These are phyloP conservation scores for Ischnus inquisitorius DNA, from an alignment of 2,888 invertebrate species.

Conservation along the genomic window DNA sequence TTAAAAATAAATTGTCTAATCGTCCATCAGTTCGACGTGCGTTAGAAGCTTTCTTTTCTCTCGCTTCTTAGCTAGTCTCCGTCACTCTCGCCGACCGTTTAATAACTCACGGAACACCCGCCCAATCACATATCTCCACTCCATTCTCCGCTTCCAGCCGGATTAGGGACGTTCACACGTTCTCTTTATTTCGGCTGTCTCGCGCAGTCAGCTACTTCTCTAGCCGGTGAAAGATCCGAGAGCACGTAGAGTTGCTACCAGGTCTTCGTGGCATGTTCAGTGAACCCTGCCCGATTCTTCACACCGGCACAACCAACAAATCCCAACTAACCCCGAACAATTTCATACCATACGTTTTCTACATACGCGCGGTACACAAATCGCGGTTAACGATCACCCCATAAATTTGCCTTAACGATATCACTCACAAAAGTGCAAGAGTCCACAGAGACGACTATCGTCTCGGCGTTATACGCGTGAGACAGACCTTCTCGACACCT, in stretches of 20 bases:
- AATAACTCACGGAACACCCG: neutral
- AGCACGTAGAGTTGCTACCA: neutral
- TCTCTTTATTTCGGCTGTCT: conserved; percentile 45
- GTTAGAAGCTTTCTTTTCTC: neutral
- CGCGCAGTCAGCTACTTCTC: conserved; percentile 3
- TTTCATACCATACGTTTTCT: conserved; percentile 36
- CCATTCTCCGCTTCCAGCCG: conserved; percentile 27
- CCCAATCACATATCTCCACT: conserved; percentile 32
- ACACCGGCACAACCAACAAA: conserved; percentile 22
- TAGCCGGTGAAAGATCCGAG: conserved; percentile 11
- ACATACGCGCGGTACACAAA: conserved; percentile 28
- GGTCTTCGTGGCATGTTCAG: conserved; percentile 34
- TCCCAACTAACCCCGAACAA: conserved; percentile 45
- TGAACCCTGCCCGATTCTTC: conserved; percentile 7
- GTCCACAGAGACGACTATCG: conserved; percentile 76
- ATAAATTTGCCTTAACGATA: conserved; percentile 84
- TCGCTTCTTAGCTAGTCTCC: conserved; percentile 1
- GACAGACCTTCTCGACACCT: conserved; percentile 81
- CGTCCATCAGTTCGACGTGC: neutral
- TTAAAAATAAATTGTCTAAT: neutral
- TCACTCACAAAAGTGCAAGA: conserved; percentile 75
- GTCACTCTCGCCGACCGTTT: conserved; percentile 9
- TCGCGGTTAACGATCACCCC: conserved; percentile 69
- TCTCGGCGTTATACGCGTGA: conserved; percentile 77
- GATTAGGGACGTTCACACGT: conserved; percentile 58